Base-by-base conservation (phyloP, 2,113 vertebrate species). In the Cariama cristata region DNA sequence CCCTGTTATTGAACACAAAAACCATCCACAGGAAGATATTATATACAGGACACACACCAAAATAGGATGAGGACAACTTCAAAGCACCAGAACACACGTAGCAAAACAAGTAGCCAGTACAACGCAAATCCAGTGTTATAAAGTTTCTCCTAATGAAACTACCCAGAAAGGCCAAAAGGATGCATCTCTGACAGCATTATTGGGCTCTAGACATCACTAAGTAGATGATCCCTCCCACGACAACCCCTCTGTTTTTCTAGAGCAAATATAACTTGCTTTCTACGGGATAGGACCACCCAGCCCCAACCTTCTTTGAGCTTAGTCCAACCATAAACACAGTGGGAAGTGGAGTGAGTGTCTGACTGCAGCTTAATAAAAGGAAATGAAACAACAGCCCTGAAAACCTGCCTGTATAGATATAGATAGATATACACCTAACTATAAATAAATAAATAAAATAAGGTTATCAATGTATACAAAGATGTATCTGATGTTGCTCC, bases 181-280 rank as follows among this genome's bases (percentile, higher is more conserved):
- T 40, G 22, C 1, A 1, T 4, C 56, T 53, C 45, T 69, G 42
- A 14, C 24, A 58, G 32, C 10, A 30, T 58, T 59, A 11, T 0
- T 28, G 30, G 63, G 32, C 12, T 84, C 18, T 68, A 59, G 53
- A 42, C 4, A 15, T 27, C 47, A 10, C 5, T 20, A 28, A 86
- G 55, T 18, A 83, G 7, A 42, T 38, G 11, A 60, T 21, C 4
- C 28, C 14, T 69, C 8, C 53, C 50, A 23, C 27, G 59, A n/a
- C 4, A 85, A 27, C 5, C 23, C 32, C 55, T 30, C 8, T 60
- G 58, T 9, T 76, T 64, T 73, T 44, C 75, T 80, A 49, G 4
- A 72, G 38, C 40, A 72, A 42, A 59, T 20, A 23, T 7, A 56
- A 45, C 5, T 67, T 16, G 16, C 3, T 76, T 75, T 50, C 62